A percentile compares a stretch with the other conserved stretches of the same genome.
These are phyloP conservation scores for Cenopis cana DNA, from an alignment of 2,888 invertebrate species.

Conservation along the genomic window DNA sequence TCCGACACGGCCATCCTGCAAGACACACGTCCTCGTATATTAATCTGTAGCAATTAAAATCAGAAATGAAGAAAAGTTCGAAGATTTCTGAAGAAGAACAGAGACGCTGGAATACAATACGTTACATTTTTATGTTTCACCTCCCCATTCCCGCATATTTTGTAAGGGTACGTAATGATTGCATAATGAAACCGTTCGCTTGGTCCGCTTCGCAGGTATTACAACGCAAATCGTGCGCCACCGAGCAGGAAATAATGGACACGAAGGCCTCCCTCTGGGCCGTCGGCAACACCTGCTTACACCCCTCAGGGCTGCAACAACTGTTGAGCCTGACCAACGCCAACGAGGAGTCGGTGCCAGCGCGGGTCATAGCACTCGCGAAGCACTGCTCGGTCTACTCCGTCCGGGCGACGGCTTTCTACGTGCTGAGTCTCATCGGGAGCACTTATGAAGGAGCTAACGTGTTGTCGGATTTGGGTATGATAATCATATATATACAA, in stretches of 20 bases:
- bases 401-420: conserved; percentile 95
- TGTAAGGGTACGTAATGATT: background rate
- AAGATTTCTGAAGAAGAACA: too few species aligned
- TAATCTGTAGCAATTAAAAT: background rate
- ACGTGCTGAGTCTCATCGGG: conserved; percentile 93
- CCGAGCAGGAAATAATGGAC: conserved; percentile 89
- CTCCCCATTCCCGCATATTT: too few species aligned
- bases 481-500: conserved; percentile 49
- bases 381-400: conserved; percentile 94
- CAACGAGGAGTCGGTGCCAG: conserved; percentile 72
- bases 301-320: conserved; percentile 90
- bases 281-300: conserved; percentile 92
- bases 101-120: background rate
- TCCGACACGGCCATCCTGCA: background rate
- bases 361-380: conserved; percentile 87
- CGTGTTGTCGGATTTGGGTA: conserved; percentile 88
- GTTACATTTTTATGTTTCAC: too few species aligned
- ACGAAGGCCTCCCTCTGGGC: conserved; percentile 97
- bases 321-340: conserved; percentile 84
- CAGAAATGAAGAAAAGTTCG: background rate
- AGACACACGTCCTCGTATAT: background rate
- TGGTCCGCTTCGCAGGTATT: conserved; percentile 58
- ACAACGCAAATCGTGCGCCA: conserved; percentile 84
- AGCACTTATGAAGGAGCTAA: conserved; percentile 94
- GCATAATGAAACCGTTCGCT: background rate